A percentile compares a stretch with the other conserved stretches of the same genome.
Evolutionary conservation across 2,113 vertebrate species (phyloP).

Genomic region (Tachysurus vachellii): DNA sequence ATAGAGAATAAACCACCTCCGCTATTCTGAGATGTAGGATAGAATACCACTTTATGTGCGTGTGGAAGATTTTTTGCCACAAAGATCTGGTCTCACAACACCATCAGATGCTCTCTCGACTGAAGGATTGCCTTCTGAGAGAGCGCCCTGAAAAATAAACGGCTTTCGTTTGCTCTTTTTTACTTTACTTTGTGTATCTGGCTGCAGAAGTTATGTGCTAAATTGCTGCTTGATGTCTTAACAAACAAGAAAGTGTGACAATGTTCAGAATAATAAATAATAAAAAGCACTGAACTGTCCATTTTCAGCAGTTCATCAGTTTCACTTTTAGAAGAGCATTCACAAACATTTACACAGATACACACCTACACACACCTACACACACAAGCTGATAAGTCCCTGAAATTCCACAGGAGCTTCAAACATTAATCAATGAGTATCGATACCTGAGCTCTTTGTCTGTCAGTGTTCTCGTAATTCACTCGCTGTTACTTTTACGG

Average conservation of each 20-base stretch:
- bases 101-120: not conserved
- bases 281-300: conserved; percentile 46
- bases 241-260: conserved; percentile 42
- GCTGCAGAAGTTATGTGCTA: not conserved
- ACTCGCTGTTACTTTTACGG: conserved; percentile 50
- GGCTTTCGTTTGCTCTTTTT: conserved; percentile 6
- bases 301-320: conserved; percentile 51
- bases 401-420: conserved; percentile 52
- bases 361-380: conserved; percentile 46
- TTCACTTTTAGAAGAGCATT: conserved; percentile 41
- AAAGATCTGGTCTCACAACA: not conserved
- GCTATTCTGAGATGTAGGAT: not conserved
- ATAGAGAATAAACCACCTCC: not conserved
- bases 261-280: conserved; percentile 27
- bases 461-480: conserved; percentile 59
- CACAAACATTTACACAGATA: conserved; percentile 19
- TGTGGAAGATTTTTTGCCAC: not conserved
- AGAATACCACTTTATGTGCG: not conserved
- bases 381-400: conserved; percentile 52
- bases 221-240: not conserved
- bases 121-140: not conserved
- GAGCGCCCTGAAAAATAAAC: not conserved
- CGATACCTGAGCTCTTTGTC: conserved; percentile 63
- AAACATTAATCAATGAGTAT: conserved; percentile 60
- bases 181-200: not conserved